phyloP scores from a whole-genome alignment of 2,113 vertebrate genomes.

The Sylvia atricapilla region DNA sequence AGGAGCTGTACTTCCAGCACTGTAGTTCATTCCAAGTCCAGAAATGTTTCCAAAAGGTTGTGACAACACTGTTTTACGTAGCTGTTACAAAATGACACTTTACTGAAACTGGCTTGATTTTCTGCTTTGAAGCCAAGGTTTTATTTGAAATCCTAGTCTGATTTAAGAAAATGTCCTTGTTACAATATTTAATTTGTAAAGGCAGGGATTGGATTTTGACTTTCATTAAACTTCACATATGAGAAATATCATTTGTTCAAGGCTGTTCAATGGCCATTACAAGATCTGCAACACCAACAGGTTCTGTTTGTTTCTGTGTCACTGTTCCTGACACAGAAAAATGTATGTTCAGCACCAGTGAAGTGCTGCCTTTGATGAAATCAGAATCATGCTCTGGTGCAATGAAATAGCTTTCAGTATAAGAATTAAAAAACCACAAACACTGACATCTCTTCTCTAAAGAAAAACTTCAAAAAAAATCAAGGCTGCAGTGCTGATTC shows the following conservation, averaged over 20 bases:
- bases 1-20: background rate
- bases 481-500: too few relatives aligned
- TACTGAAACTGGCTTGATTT: background rate
- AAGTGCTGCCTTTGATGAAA: background rate
- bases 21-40: background rate
- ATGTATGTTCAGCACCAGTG: background rate
- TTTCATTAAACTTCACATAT: background rate
- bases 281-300: fast-evolving
- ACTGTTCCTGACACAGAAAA: background rate
- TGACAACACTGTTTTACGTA: background rate
- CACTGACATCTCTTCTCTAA: fast-evolving
- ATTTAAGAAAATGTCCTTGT: background rate
- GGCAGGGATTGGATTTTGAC: background rate
- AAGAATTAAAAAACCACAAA: background rate
- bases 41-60: background rate
- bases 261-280: background rate
- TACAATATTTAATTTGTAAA: background rate
- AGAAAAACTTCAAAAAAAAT: background rate
- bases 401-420: background rate
- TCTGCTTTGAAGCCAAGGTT: background rate
- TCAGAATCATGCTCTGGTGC: background rate
- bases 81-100: background rate
- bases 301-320: background rate
- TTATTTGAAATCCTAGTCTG: background rate
- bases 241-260: background rate